Percentiles rank a stretch among this genome's conserved stretches.
These are phyloP conservation scores for Lithobates sylvaticus DNA, from an alignment of 2,797 vertebrate species.

Conservation along the genomic window DNA sequence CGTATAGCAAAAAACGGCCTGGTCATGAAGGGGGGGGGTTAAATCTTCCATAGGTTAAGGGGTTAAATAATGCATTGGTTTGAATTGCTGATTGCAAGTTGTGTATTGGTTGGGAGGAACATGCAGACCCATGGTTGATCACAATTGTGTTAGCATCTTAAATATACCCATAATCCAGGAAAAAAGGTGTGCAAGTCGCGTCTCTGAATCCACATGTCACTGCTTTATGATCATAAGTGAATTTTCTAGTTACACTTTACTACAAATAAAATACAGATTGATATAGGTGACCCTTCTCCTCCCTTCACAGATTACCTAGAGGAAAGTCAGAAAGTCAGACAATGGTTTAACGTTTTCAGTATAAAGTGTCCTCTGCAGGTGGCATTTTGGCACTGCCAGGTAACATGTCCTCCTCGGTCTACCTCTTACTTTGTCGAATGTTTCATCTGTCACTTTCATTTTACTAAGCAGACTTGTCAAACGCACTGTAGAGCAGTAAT, in stretches of 20 bases:
- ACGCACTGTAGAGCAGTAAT: not conserved
- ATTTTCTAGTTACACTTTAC: not conserved
- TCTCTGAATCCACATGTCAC: no score
- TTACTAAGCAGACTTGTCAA: not conserved
- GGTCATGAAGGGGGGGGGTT: no score
- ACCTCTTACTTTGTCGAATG: slow-evolving; percentile 17
- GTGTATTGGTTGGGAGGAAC: no score
- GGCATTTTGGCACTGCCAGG: slow-evolving; percentile 13
- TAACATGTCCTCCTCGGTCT: not conserved
- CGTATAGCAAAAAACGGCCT: no score
- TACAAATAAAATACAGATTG: not conserved
- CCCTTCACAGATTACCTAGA: not conserved
- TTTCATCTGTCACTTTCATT: slow-evolving; percentile 23
- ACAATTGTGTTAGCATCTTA: no score
- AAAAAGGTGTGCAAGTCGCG: no score
- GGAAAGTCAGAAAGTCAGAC: not conserved
- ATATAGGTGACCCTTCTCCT: not conserved
- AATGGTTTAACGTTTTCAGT: not conserved
- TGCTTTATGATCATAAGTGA: no score
- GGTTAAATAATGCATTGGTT: no score
- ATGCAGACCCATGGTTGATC: no score
- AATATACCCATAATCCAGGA: no score
- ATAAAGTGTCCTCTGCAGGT: not conserved
- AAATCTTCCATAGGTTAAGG: no score
- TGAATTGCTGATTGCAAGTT: no score